Evolutionary conservation across 2,888 invertebrate genomes (phyloP), one percentile per base, ranked within the genome.

Genomic region (Punctoribates punctum): DNA sequence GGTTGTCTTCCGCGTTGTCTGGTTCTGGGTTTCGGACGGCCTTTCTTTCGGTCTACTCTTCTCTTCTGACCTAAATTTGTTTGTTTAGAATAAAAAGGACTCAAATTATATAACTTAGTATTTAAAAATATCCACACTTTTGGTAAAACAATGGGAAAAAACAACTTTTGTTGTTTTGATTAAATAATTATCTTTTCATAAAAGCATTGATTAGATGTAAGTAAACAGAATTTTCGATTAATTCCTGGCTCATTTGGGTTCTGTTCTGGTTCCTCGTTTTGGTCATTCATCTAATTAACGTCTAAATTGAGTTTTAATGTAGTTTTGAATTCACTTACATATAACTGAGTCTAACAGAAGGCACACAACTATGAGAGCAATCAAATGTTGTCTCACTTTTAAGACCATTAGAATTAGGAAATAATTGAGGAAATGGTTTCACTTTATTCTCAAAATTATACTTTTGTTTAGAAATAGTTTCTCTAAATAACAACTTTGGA

Each of bases 331-430:
- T 46, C 13, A 72, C 72, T 72, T 27, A 72, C 72, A 46, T 48
- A 72, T 48, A 20, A 72, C 42, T 46, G 72, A 48, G 9, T 72
- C 46, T 20, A 46, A 72, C 25, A 72, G 20, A 48, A 72, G 20
- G 17, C 72, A 72, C 25, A 72, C 15, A 72, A 72, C 72, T 46
- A 72, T 48, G 25, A 72, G 25, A 42, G 48, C 72, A 72, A 72
- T 72, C 72, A 72, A 72, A 72, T 72, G 72, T 46, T 48, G 46
- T 67, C 38, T 67, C 20, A 72, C 17, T 72, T 72, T 72, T 48
- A 72, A 72, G 20, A 48, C 8, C 72, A 72, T 70, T 70, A 70
- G 17, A 42, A 34, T 62, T 34, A 62, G 29, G 65, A 67, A 20
- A 67, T 67, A 67, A 67, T 72, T 72, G 48, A 72, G 72, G 48